A percentile compares a stretch with the other conserved stretches of the same genome.
These are phyloP conservation scores for Champsocephalus gunnari DNA, from an alignment of 2,797 vertebrate genomes.

Conservation along the genomic window DNA sequence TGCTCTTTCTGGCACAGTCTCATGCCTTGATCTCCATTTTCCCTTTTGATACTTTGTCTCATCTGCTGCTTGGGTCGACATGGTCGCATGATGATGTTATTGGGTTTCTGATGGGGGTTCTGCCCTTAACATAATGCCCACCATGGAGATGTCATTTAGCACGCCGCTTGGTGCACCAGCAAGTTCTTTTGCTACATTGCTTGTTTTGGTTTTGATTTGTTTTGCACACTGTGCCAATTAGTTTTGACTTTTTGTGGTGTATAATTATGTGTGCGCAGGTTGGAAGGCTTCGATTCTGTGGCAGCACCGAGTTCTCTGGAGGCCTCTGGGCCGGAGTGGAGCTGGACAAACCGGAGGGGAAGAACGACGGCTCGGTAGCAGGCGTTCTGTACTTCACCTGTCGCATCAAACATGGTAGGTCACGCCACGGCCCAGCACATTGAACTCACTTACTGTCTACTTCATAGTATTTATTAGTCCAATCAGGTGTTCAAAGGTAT, in stretches of 20 bases:
- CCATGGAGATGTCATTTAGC: constrained; percentile 35
- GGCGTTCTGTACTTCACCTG: constrained; percentile 96
- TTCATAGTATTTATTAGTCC: constrained; percentile 7
- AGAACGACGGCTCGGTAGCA: constrained; percentile 94
- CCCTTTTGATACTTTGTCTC: constrained; percentile 40
- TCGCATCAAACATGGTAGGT: constrained; percentile 87
- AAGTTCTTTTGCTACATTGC: not conserved
- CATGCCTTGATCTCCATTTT: constrained; percentile 56
- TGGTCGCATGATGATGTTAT: constrained; percentile 30
- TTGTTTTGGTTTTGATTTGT: not conserved
- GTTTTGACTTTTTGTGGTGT: constrained; percentile 8
- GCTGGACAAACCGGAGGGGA: constrained; percentile 94
- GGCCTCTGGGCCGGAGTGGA: constrained; percentile 98
- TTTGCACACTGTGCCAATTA: not conserved
- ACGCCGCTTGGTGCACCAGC: not conserved
- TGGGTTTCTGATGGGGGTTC: constrained; percentile 13
- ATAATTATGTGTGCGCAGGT: constrained; percentile 80
- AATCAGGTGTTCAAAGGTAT: constrained; percentile 11
- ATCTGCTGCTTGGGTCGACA: constrained; percentile 47
- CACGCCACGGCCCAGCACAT: not conserved
- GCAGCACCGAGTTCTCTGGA: constrained; percentile 93
- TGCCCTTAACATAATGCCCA: constrained; percentile 15
- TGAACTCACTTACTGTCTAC: not conserved
- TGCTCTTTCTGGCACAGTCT: constrained; percentile 35
- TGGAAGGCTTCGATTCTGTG: constrained; percentile 93